Evolutionary conservation across 2,888 invertebrate species (phyloP), one percentile per base, ranked within the genome.

Genomic region (Slavum lentiscoides): DNA sequence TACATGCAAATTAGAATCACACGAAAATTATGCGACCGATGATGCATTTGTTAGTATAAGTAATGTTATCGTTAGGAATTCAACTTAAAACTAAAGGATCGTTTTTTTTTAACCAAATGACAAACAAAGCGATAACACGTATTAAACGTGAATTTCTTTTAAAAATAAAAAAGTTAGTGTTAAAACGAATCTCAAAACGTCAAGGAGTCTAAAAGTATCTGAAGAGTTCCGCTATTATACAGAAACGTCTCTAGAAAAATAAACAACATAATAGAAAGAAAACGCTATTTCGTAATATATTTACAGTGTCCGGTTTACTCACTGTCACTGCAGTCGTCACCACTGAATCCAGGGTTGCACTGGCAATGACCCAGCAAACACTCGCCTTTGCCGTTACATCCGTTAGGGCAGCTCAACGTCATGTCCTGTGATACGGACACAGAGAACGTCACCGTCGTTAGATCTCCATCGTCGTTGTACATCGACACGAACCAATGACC

Each of bases 301-400:
- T 4, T 4, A 15, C 8, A n/a, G 15, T 53, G 15, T n/a, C 4
- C 15, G 19, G 61, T 49, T 7, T 69, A 89, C 93, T 90, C 89
- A 94, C 98, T 96, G 88, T 97, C 95, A 86, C 95, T 95, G 87
- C 98, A 99, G 86, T 97, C 97, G 84, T 95, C 94, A 55, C 98
- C 97, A 74, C 95, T 95, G 87, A 96, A 98, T 19, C 98, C 98
- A 74, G 97, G 93, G 87, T 95, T 96, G 87, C 98, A 99, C 85
- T 95, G 94, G 86, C 98, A 99, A 86, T 95, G 94, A 3, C 97
- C 97, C 88, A 95, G 91, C 70, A 96, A 89, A 87, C 99, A 99
- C 87, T 97, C 95, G 21, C 99, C 99, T 88, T 97, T 97, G 19
- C 96, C 96, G 84, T 95, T 94, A 87, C 99, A 99, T 72, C 97